Conservation (phyloP, 2,113 vertebrate genomes). For the Pelecanus crispus region DNA sequence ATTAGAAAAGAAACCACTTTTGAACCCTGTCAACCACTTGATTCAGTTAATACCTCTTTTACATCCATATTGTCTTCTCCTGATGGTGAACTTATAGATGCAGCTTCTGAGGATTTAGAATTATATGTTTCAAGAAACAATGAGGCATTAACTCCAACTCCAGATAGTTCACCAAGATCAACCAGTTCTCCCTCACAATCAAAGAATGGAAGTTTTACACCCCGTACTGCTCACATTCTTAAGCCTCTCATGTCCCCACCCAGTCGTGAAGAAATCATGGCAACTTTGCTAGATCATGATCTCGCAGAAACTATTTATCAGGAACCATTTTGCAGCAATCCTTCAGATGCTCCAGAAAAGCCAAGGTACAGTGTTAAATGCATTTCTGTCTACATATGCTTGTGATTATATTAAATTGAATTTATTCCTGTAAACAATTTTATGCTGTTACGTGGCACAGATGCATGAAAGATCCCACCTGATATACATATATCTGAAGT, state of each 20-base stretch:
- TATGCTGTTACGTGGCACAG: neutral
- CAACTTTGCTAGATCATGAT: conserved; percentile 87
- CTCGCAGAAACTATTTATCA: conserved; percentile 92
- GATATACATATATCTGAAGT: neutral
- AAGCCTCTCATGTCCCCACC: conserved; percentile 98
- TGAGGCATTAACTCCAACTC: conserved; percentile 85
- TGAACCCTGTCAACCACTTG: conserved; percentile 75
- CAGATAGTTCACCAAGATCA: conserved; percentile 92
- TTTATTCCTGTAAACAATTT: neutral
- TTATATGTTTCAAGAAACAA: conserved; percentile 78
- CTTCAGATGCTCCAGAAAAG: conserved; percentile 90
- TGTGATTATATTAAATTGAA: neutral
- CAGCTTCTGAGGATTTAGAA: conserved; percentile 77
- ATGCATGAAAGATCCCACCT: neutral
- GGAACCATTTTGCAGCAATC: conserved; percentile 96
- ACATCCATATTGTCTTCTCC: conserved; percentile 83
- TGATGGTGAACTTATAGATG: conserved; percentile 83
- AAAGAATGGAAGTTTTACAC: conserved; percentile 80
- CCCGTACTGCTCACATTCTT: conserved; percentile 84
- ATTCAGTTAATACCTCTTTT: conserved; percentile 82
- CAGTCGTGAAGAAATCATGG: conserved; percentile 92
- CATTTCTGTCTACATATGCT: neutral
- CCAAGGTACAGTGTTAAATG: conserved; percentile 80
- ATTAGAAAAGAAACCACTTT: conserved; percentile 77
- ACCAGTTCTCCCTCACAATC: conserved; percentile 89